Conservation (phyloP, 2,888 invertebrate species). For the Hyposoter didymator region DNA sequence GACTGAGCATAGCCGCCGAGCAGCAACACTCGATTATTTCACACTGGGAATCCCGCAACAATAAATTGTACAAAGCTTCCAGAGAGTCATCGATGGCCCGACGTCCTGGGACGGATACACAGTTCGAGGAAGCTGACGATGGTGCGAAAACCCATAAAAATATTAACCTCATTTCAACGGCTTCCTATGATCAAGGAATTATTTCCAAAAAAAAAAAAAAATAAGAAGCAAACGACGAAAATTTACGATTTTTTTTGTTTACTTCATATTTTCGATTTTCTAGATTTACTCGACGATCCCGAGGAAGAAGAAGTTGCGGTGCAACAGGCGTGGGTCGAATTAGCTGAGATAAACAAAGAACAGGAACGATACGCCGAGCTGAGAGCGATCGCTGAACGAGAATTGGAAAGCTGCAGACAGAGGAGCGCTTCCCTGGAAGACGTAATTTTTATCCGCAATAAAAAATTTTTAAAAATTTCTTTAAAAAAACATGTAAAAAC, state of each 20-base stretch:
- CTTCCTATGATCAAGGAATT: no score
- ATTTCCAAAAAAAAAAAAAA: not conserved
- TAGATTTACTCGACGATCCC: slow-evolving; percentile 79
- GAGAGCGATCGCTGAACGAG: slow-evolving; percentile 91
- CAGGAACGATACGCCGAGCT: slow-evolving; percentile 92
- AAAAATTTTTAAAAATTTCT: not conserved
- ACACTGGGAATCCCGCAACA: slow-evolving; percentile 95
- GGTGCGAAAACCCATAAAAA: slow-evolving; percentile 68
- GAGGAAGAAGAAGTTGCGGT: slow-evolving; percentile 88
- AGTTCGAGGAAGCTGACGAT: slow-evolving; percentile 75
- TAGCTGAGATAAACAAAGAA: slow-evolving; percentile 94
- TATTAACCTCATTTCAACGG: not conserved
- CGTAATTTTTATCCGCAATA: slow-evolving; percentile 85
- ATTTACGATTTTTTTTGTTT: not conserved
- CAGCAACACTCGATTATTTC: slow-evolving; percentile 94
- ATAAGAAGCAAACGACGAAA: not conserved
- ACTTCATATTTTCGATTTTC: not conserved
- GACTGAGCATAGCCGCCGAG: slow-evolving; percentile 94
- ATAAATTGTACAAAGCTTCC: slow-evolving; percentile 88
- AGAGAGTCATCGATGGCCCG: slow-evolving; percentile 84
- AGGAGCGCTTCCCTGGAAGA: slow-evolving; percentile 93
- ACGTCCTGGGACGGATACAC: slow-evolving; percentile 72
- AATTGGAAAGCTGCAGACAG: slow-evolving; percentile 92
- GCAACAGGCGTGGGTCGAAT: slow-evolving; percentile 93
- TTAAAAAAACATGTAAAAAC: not conserved